phyloP scores from a whole-genome alignment of 2,888 invertebrate species.

The Orthonychiurus folsomi region DNA sequence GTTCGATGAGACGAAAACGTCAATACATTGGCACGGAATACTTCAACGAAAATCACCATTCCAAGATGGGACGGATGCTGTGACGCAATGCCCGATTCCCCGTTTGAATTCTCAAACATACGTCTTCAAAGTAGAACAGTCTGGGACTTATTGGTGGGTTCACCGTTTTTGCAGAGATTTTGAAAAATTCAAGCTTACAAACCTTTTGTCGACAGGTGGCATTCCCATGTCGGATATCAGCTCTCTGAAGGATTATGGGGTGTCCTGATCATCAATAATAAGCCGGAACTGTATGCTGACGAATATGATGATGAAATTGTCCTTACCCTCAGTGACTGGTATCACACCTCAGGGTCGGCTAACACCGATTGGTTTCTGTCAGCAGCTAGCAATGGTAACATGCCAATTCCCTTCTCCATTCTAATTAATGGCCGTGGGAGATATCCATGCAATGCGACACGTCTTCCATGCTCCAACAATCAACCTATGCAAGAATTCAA shows the following conservation, averaged over 20 bases:
- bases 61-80: slow-evolving; percentile 5
- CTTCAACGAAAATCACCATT: not conserved
- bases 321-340: slow-evolving; percentile 25
- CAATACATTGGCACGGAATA: too few species aligned
- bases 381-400: slow-evolving; percentile 15
- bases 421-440: slow-evolving; percentile 31
- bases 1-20: slow-evolving; percentile 29
- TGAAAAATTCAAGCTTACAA: slow-evolving; percentile 14
- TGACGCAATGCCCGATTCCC: slow-evolving; percentile 3
- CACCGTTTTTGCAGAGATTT: too few species aligned
- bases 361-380: slow-evolving; percentile 21
- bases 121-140: slow-evolving; percentile 11
- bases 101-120: not conserved
- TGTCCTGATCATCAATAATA: slow-evolving; percentile 16
- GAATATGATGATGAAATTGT: slow-evolving; percentile 29
- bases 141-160: slow-evolving; percentile 2
- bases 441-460: slow-evolving; percentile 15
- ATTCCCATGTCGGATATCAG: too few species aligned
- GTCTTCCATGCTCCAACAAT: slow-evolving; percentile 4
- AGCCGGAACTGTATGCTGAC: slow-evolving; percentile 13
- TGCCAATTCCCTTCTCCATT: slow-evolving; percentile 26
- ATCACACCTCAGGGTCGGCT: too few species aligned
- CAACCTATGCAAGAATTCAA: slow-evolving; percentile 17
- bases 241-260: slow-evolving; percentile 33
- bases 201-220: slow-evolving; percentile 27